A percentile compares a stretch with the other conserved stretches of the same genome.
Evolutionary conservation across 2,797 vertebrate genomes (phyloP).

Genomic region (Argyrosomus regius): DNA sequence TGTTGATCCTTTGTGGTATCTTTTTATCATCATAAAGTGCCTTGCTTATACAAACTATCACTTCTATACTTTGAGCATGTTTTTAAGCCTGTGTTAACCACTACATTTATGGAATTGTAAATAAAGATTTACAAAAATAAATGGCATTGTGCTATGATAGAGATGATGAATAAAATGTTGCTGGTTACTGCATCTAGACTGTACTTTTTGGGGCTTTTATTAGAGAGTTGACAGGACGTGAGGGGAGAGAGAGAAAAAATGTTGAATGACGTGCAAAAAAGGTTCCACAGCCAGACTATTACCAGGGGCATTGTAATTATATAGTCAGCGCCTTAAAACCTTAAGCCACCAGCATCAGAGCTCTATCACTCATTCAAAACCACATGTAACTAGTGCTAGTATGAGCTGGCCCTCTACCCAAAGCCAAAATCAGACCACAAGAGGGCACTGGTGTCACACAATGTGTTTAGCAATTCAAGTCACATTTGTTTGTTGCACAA

Average conservation of each 20-base stretch:
- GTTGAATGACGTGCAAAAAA: not conserved
- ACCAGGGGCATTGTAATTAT: not conserved
- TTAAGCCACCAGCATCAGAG: not conserved
- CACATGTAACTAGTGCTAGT: not conserved
- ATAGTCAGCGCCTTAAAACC: not conserved
- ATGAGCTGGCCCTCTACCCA: not conserved
- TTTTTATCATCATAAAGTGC: slow-evolving; percentile 39
- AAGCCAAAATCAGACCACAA: slow-evolving; percentile 58
- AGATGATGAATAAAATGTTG: slow-evolving; percentile 58
- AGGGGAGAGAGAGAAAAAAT: not conserved
- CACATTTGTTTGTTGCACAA: slow-evolving; percentile 45
- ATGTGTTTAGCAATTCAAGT: slow-evolving; percentile 40
- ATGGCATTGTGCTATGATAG: slow-evolving; percentile 45
- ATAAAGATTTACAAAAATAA: slow-evolving; percentile 55
- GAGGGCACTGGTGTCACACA: slow-evolving; percentile 79
- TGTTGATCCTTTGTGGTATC: slow-evolving; percentile 11
- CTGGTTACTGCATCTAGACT: slow-evolving; percentile 6
- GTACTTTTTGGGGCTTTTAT: not conserved
- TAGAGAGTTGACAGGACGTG: not conserved
- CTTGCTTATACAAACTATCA: slow-evolving; percentile 56
- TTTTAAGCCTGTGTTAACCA: slow-evolving; percentile 38
- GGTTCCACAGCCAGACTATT: not conserved
- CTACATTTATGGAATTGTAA: slow-evolving; percentile 65
- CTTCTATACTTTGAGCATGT: slow-evolving; percentile 10
- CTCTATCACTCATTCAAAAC: not conserved